Evolutionary conservation across 2,113 vertebrate species (phyloP), one percentile per base, ranked within the genome.

Genomic region (Nasalis larvatus): DNA sequence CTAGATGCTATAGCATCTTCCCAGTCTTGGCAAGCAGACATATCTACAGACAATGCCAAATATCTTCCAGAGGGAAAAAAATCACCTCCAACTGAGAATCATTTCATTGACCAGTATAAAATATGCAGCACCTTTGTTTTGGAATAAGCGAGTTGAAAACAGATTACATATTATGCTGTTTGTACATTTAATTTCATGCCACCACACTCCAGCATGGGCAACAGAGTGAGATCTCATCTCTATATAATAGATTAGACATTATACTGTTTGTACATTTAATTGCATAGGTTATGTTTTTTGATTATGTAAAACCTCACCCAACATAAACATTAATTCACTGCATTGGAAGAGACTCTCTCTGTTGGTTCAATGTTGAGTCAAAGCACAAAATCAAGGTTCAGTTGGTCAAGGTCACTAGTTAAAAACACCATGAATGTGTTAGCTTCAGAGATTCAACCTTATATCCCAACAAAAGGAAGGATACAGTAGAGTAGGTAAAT

Each of bases 271-370:
- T 42, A 40, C 32, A 60, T 69, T 93, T 86, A 96, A 95, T 77
- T 93, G 40, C 45, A 47, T 91, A 77, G 30, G 17, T 68, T 66
- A 47, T 37, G 1, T 11, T 90, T 84, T 78, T 86, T 16, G 5
- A 66, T 47, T 58, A 63, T 73, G 32, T 89, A 89, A 93, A 85
- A 82, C 89, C 3, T 25, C 56, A 3, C 23, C 78, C 21, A 37
- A 76, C 23, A 68, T 95, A 91, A 92, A 87, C 85, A 91, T 97
- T 86, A 82, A 93, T 77, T 56, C 37, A 85, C 8, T 95, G 76
- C 20, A 60, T 32, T 93, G 42, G 42, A 92, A 80, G n/a, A 84
- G 27, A 88, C 17, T n/a, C 73, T 89, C 16, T 10, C 73, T 90
- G 47, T 66, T 89, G 49, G 42, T 95, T 78, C 3, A 0, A 89